Conservation (phyloP, 2,113 vertebrate genomes). For the Salvelinus namaycush region DNA sequence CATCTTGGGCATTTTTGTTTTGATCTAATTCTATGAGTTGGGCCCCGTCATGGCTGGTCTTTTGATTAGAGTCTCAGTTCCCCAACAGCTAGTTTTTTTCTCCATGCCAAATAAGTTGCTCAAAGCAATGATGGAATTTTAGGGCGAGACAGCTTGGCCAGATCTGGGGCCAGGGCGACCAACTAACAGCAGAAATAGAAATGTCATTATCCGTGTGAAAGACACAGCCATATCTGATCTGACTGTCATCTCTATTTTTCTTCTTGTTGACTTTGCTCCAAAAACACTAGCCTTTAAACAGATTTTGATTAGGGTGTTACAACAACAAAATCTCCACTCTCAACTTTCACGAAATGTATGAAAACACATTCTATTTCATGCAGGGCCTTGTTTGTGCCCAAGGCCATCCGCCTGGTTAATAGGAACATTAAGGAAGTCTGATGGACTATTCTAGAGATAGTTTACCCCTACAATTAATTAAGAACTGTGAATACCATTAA, state of each 20-base stretch:
- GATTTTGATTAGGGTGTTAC: slow-evolving; percentile 22
- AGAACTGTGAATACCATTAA: no score
- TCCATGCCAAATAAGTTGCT: slow-evolving; percentile 58
- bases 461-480: no score
- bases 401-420: no score
- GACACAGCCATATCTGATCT: slow-evolving; percentile 46
- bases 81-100: slow-evolving; percentile 39
- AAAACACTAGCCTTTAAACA: slow-evolving; percentile 32
- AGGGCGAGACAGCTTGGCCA: slow-evolving; percentile 25
- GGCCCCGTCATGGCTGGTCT: slow-evolving; percentile 11
- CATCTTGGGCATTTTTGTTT: slow-evolving; percentile 10
- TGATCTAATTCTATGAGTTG: slow-evolving; percentile 9
- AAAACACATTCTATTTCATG: not conserved
- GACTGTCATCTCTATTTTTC: slow-evolving; percentile 50
- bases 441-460: no score
- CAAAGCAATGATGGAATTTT: slow-evolving; percentile 44
- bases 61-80: slow-evolving; percentile 52
- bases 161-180: slow-evolving; percentile 35
- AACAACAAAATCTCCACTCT: slow-evolving; percentile 33
- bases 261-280: slow-evolving; percentile 38
- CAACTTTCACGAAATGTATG: not conserved
- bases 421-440: no score
- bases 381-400: no score
- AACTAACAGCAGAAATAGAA: slow-evolving; percentile 48
- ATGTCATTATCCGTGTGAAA: slow-evolving; percentile 47